phyloP scores from a whole-genome alignment of 1,140 invertebrate species.

The Ceratosolen solmsi region DNA sequence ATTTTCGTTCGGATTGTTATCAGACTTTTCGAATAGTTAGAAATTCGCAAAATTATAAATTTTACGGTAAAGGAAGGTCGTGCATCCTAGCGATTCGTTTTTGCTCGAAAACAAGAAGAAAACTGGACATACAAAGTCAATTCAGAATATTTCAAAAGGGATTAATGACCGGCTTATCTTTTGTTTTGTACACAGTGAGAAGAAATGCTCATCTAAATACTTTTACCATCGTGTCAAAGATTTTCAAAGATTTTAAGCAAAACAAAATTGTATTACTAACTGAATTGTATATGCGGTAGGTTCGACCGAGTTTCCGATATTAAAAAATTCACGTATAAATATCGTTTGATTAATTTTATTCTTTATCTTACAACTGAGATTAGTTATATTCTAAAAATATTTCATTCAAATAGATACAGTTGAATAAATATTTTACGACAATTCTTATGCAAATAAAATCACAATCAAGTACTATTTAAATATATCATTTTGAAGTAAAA shows the following conservation, averaged over 20 bases:
- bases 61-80: neutral
- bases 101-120: neutral
- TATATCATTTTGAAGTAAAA: no score
- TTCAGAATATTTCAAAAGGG: neutral
- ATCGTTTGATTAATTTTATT: no score
- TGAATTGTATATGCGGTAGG: neutral
- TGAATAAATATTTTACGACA: no score
- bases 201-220: neutral
- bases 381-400: no score
- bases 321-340: no score
- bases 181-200: constrained; percentile 17
- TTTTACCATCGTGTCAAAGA: neutral
- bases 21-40: no score
- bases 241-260: neutral
- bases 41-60: neutral
- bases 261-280: neutral
- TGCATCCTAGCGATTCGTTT: neutral
- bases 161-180: constrained; percentile 10
- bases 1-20: no score
- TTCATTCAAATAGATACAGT: no score
- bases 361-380: no score
- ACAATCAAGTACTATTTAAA: no score
- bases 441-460: no score
- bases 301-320: no score
- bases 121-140: neutral